Conservation (phyloP, 1,140 invertebrate species). For the Vanessa tameamea region DNA sequence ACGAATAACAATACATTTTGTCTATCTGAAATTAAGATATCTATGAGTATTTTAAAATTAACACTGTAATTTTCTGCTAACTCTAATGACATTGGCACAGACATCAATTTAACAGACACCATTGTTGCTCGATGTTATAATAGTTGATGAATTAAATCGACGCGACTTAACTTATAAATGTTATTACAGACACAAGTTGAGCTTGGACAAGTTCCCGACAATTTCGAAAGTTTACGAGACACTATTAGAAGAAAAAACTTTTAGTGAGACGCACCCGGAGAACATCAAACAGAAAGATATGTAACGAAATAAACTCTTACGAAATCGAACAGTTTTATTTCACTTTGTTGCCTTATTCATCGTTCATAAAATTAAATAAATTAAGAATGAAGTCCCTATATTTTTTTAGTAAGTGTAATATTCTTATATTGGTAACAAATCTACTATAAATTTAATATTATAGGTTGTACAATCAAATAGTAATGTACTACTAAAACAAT, state of each 20-base stretch:
- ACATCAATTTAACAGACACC: no score
- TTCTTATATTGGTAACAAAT: no score
- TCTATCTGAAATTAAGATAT: no score
- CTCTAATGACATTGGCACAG: no score
- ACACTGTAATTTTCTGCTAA: no score
- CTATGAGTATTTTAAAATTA: no score
- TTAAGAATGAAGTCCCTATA: not conserved
- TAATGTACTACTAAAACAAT: no score
- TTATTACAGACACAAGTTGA: conserved; percentile 61
- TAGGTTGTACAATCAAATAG: no score
- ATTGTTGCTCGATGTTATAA: not conserved
- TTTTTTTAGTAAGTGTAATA: no score
- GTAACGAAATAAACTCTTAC: conserved; percentile 25
- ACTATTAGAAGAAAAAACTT: conserved; percentile 55
- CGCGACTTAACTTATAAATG: conserved; percentile 3
- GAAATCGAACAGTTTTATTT: conserved; percentile 2
- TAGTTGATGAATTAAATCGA: not conserved
- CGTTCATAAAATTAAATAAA: not conserved
- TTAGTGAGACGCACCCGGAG: conserved; percentile 59
- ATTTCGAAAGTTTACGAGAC: conserved; percentile 56
- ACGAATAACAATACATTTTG: no score
- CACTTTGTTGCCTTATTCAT: conserved; percentile 4
- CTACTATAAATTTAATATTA: no score
- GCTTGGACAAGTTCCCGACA: conserved; percentile 60
- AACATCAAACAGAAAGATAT: conserved; percentile 29